Evolutionary conservation across 92 coral and sea anemone species (phyloP), one percentile per base, ranked within the genome.

Genomic region (Micromussa lordhowensis): DNA sequence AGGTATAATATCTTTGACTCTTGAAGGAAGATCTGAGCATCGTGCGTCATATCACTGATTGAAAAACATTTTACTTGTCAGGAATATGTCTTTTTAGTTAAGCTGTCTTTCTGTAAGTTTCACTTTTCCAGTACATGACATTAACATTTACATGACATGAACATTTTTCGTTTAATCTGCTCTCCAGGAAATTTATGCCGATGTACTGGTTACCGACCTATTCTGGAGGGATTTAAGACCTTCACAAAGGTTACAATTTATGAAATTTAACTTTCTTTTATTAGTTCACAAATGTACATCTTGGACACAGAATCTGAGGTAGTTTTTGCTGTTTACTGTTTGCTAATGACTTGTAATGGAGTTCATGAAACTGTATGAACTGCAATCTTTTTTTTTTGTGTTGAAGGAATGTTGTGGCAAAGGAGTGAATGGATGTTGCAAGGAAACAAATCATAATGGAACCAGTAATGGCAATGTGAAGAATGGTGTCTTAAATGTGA

Each of bases 151-250:
- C n/a, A n/a, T n/a, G n/a, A n/a, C n/a, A n/a, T n/a, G n/a, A 2
- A 77, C 1, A 48, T 48, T 35, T 24, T n/a, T 28, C 24, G 10
- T 40, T 3, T 49, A n/a, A 64, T 36, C 31, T 77, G 22, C 28
- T 59, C 49, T 63, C 36, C 83, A 94, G 97, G 97, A 13, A 94
- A 94, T 57, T 91, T 94, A 21, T 94, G 97, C 72, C 87, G 97
- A 44, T 94, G 97, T 77, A 94, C 97, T 48, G 97, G 97, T 30
- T 94, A 94, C 78, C 81, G 97, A 12, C 86, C 95, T 3, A 94
- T 94, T 72, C 83, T 94, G 75, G 97, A 94, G 48, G 97, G 97
- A 32, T 93, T 89, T 73, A 93, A 89, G 78, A 94, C 97, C 34
- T 91, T 94, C 61, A 94, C 97, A 57, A 88, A 90, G 97, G 97